Conservation (phyloP, 2,797 vertebrate species). For the Agapornis canus region DNA sequence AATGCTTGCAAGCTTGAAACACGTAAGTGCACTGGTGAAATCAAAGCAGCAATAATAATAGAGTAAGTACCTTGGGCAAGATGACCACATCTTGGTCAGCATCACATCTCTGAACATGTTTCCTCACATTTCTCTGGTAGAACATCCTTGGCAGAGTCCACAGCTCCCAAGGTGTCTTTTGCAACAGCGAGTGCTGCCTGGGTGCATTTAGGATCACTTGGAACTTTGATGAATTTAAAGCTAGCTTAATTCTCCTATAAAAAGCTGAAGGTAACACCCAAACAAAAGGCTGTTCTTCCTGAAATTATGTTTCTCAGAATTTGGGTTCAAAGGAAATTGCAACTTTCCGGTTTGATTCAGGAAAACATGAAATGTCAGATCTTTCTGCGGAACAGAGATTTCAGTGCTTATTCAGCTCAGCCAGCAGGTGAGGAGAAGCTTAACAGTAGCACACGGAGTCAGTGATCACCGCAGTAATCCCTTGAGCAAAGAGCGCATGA, state of each 20-base stretch:
- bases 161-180: background rate
- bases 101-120: background rate
- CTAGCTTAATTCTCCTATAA: background rate
- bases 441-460: background rate
- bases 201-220: background rate
- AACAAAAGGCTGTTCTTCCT: slow-evolving; percentile 36
- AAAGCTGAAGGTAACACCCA: background rate
- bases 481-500: slow-evolving; percentile 51
- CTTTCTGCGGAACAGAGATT: slow-evolving; percentile 38
- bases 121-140: background rate
- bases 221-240: background rate
- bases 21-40: background rate
- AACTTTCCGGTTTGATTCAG: slow-evolving; percentile 51
- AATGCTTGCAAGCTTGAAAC: background rate
- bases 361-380: slow-evolving; percentile 35
- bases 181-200: background rate
- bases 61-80: background rate
- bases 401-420: background rate
- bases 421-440: slow-evolving; percentile 48
- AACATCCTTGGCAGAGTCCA: fast-evolving
- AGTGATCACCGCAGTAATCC: background rate
- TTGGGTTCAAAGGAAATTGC: slow-evolving; percentile 39
- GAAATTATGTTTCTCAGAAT: slow-evolving; percentile 27
- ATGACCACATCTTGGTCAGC: background rate
- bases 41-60: background rate